A percentile compares a stretch with the other conserved stretches of the same genome.
phyloP scores from a whole-genome alignment of 1,140 invertebrate species.

The Bombus picipes region DNA sequence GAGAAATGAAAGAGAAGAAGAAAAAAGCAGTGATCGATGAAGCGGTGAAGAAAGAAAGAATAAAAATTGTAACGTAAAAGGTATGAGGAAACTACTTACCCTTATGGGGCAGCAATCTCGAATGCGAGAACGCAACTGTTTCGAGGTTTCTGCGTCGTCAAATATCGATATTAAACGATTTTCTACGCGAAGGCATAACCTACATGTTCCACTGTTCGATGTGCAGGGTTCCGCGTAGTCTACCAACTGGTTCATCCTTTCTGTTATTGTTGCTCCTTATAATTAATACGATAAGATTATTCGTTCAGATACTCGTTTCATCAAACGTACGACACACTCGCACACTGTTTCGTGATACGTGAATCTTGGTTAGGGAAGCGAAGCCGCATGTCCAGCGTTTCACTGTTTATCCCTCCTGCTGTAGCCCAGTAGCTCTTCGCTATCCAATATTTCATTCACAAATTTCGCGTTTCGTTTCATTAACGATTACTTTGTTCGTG shows the following conservation, averaged over 20 bases:
- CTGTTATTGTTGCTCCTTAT: neutral
- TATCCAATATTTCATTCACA: too few species aligned
- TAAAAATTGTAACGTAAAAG: neutral
- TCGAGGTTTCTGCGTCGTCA: neutral
- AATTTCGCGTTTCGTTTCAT: too few species aligned
- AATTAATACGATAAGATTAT: neutral
- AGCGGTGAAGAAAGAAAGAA: neutral
- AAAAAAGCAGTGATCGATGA: neutral
- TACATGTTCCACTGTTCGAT: neutral
- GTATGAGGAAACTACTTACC: neutral
- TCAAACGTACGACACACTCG: neutral
- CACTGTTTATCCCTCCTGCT: neutral
- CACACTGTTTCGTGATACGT: neutral
- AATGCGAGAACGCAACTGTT: constrained; percentile 17
- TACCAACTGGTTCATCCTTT: neutral
- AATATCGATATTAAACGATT: constrained; percentile 24
- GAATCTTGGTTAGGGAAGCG: neutral
- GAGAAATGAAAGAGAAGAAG: neutral
- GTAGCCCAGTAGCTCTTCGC: too few species aligned
- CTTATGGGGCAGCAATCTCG: constrained; percentile 37
- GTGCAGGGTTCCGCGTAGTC: neutral
- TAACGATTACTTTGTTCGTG: too few species aligned
- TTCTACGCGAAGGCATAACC: constrained; percentile 34
- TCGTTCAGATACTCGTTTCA: neutral
- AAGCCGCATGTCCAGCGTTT: neutral